Evolutionary conservation across 2,113 vertebrate genomes (phyloP).

Genomic region (Reinhardtius hippoglossoides): DNA sequence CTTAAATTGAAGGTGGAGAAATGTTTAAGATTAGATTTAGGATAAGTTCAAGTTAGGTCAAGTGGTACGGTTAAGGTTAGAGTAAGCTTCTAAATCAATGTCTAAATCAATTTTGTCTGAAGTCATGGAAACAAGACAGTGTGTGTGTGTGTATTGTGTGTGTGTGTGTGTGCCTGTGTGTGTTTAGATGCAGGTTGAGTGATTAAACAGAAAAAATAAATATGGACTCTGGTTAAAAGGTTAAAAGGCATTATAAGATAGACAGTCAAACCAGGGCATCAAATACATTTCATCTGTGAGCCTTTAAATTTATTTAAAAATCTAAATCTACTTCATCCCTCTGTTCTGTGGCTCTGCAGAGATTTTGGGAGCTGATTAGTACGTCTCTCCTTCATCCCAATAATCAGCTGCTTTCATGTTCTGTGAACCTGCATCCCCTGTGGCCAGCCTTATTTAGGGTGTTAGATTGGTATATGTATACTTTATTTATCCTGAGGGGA

Average conservation of each 20-base stretch:
- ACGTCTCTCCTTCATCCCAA: slow-evolving; percentile 6
- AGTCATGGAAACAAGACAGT: too few relatives aligned
- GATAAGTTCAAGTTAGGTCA: too few relatives aligned
- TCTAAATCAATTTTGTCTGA: too few relatives aligned
- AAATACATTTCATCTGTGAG: not conserved
- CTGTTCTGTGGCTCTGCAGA: not conserved
- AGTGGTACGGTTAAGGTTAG: too few relatives aligned
- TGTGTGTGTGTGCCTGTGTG: not conserved
- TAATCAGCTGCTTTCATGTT: slow-evolving; percentile 14
- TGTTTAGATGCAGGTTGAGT: not conserved
- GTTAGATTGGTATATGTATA: not conserved
- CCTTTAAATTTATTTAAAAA: not conserved
- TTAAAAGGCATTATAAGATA: not conserved
- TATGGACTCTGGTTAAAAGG: not conserved
- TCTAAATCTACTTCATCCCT: not conserved
- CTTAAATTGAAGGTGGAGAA: too few relatives aligned
- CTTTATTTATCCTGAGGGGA: not conserved
- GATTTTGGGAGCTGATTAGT: not conserved
- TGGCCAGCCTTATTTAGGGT: not conserved
- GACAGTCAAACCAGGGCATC: not conserved
- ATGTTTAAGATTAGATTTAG: too few relatives aligned
- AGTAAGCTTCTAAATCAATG: too few relatives aligned
- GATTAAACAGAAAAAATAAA: not conserved
- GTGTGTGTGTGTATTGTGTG: not conserved
- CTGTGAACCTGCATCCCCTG: slow-evolving; percentile 1